phyloP scores from a whole-genome alignment of 1,140 invertebrate genomes.

The Phymastichus coffea region DNA sequence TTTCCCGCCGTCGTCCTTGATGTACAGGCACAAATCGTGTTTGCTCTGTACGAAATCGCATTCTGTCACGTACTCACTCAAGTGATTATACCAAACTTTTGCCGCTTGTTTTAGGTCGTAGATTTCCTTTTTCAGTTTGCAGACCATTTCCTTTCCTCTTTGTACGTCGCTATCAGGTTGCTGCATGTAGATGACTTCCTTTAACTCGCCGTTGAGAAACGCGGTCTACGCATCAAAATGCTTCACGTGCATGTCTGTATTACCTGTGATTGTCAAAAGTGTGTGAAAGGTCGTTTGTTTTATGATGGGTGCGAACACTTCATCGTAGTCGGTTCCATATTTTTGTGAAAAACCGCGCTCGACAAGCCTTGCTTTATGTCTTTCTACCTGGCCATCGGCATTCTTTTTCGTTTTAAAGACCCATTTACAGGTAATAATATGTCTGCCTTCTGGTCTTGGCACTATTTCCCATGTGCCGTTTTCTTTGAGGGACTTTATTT shows the following conservation, averaged over 20 bases:
- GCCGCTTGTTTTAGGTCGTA: slow-evolving; percentile 2
- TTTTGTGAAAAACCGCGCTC: slow-evolving; percentile 4
- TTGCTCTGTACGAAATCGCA: neutral
- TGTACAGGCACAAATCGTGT: neutral
- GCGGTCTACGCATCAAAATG: too few relatives aligned
- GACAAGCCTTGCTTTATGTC: slow-evolving; percentile 1
- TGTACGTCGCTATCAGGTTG: too few relatives aligned
- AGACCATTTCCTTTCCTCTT: too few relatives aligned
- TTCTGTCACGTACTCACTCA: neutral
- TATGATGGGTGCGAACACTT: slow-evolving; percentile 1
- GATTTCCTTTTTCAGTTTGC: too few relatives aligned
- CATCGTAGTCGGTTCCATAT: neutral
- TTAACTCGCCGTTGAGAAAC: too few relatives aligned
- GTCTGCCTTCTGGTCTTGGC: neutral
- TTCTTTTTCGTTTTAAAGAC: neutral
- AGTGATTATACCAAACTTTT: neutral
- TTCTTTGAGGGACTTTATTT: neutral
- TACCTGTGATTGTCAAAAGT: neutral
- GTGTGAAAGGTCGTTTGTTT: neutral
- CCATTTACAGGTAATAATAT: neutral
- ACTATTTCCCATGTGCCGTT: slow-evolving; percentile 3
- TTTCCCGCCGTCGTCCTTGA: neutral
- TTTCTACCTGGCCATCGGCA: neutral
- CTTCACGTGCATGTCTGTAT: too few relatives aligned
- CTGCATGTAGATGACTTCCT: too few relatives aligned